phyloP scores from a whole-genome alignment of 2,113 vertebrate genomes.

The Romanogobio albipinnatus region DNA sequence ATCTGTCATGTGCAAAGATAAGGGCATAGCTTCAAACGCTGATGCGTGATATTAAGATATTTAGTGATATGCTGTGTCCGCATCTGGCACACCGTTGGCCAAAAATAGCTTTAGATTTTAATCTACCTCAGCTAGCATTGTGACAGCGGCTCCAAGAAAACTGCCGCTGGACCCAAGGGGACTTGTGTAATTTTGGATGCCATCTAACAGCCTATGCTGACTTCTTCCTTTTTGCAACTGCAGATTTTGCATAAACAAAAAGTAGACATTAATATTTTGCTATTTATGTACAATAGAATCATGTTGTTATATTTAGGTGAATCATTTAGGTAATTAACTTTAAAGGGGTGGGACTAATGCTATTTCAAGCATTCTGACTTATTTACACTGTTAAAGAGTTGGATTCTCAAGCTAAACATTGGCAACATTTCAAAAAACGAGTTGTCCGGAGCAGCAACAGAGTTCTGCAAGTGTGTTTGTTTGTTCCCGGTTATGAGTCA shows the following conservation, averaged over 20 bases:
- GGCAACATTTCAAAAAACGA: no score
- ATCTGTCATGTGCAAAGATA: slow-evolving; percentile 8
- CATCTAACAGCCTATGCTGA: background rate
- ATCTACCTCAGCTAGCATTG: slow-evolving; percentile 43
- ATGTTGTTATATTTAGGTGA: background rate
- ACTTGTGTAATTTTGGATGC: slow-evolving; percentile 16
- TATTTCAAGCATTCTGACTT: no score
- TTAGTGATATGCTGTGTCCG: slow-evolving; percentile 29
- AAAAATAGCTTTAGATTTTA: slow-evolving; percentile 51
- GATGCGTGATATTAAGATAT: slow-evolving; percentile 34
- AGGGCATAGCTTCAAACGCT: slow-evolving; percentile 40
- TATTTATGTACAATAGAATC: background rate
- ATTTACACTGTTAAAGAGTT: no score
- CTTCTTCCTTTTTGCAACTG: background rate
- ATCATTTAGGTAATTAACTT: no score
- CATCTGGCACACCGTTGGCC: slow-evolving; percentile 29
- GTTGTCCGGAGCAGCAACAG: no score
- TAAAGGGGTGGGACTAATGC: no score
- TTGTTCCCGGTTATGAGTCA: no score
- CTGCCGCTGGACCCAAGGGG: slow-evolving; percentile 37
- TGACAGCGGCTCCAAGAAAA: slow-evolving; percentile 13
- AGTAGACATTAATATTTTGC: background rate
- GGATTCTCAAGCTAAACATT: no score
- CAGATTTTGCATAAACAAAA: background rate
- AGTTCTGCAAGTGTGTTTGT: no score